Percentiles rank a stretch among this genome's conserved stretches.
Conservation (phyloP, 2,888 invertebrate genomes). For the Saturnia japonica region DNA sequence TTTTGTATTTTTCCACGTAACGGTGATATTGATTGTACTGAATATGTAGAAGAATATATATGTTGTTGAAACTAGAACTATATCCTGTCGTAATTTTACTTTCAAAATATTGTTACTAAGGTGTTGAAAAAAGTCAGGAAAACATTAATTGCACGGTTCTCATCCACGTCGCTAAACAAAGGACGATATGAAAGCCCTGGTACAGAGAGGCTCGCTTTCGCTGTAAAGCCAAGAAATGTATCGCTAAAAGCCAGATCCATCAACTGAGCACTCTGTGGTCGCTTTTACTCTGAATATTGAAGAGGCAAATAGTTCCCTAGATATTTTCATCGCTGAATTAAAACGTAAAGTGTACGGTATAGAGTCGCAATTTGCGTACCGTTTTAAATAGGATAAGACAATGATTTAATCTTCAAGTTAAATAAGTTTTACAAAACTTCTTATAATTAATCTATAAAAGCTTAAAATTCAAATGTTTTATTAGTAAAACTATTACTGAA, state of each 20-base stretch:
- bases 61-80: too few species aligned
- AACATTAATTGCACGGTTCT: slow-evolving; percentile 44
- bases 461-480: neutral
- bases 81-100: neutral
- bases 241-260: slow-evolving; percentile 30
- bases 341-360: neutral
- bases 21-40: too few species aligned
- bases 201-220: slow-evolving; percentile 23
- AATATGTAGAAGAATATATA: too few species aligned
- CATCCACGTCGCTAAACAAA: slow-evolving; percentile 51
- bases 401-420: slow-evolving; percentile 2
- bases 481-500: neutral
- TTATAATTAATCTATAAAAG: neutral
- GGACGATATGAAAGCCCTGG: slow-evolving; percentile 40
- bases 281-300: slow-evolving; percentile 26
- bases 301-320: slow-evolving; percentile 22
- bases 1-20: too few species aligned
- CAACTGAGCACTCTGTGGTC: slow-evolving; percentile 26
- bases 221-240: slow-evolving; percentile 24
- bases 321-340: slow-evolving; percentile 17
- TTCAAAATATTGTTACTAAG: neutral
- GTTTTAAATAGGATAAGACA: neutral
- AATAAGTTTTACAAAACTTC: neutral
- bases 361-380: neutral
- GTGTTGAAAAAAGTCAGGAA: slow-evolving; percentile 29